These are phyloP conservation scores for Corythaixoides concolor DNA, from an alignment of 2,113 vertebrate genomes.

Conservation along the genomic window DNA sequence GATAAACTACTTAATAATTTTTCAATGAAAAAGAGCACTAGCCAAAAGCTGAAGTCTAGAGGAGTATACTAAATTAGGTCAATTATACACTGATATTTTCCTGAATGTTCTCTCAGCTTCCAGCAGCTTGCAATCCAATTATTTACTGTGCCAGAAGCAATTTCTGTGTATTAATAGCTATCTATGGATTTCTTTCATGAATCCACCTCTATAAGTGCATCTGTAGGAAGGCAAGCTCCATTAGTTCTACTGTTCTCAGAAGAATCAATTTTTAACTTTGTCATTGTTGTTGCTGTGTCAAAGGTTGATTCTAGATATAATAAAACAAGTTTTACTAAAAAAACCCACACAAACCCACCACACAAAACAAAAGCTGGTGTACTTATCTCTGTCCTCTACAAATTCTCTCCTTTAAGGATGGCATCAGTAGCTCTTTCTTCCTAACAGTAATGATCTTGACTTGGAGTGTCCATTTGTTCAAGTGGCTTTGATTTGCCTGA, in stretches of 20 bases:
- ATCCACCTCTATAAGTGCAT: not conserved
- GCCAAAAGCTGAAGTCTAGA: not conserved
- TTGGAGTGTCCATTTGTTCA: not conserved
- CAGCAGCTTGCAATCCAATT: not conserved
- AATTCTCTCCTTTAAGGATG: not conserved
- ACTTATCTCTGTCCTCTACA: not conserved
- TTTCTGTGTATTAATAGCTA: not conserved
- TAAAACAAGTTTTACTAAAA: not conserved
- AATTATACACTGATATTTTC: not conserved
- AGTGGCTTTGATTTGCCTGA: not conserved
- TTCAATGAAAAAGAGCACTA: not conserved
- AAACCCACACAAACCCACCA: not conserved
- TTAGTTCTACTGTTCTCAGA: not conserved
- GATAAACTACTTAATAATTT: not conserved
- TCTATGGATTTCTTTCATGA: not conserved
- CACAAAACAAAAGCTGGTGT: fast-evolving
- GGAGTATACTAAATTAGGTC: not conserved
- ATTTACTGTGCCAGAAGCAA: not conserved
- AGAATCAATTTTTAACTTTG: not conserved
- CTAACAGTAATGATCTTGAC: not conserved
- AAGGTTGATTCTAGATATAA: not conserved
- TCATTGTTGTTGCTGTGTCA: not conserved
- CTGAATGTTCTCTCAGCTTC: not conserved
- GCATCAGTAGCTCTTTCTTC: not conserved
- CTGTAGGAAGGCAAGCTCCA: slow-evolving; percentile 1